Evolutionary conservation across 2,888 invertebrate genomes (phyloP), one percentile per base, ranked within the genome.

Genomic region (Aricia artaxerxes): DNA sequence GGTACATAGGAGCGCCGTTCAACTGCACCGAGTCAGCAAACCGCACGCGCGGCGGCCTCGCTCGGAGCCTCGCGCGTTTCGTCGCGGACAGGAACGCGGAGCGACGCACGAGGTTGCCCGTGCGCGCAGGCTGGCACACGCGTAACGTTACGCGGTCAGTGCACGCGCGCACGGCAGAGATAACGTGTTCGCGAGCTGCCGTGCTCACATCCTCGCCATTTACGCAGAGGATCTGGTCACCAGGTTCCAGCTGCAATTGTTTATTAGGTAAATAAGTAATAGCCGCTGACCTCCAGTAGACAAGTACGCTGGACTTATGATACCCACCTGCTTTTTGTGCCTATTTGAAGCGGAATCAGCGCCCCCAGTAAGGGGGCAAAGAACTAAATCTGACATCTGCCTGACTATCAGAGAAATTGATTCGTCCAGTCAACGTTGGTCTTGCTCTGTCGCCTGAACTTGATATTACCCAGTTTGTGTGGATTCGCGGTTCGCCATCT

Each of bases 11-110:
- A 0, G 97, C 97, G 78, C 97, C 98, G 91, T 98, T 98, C 80
- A 98, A 96, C 87, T 97, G 97, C 53, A 98, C 97, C 72, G 97
- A 97, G 88, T 98, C 98, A 0, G 98, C 98, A 87, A 98, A 98
- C 78, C 98, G 93, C 0, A 98, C 98, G 82, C 98, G 95, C 49
- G 97, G 97, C 0, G 98, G 98, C 86, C 98, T 96, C 61, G 96
- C 96, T 82, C 97, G 95, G 81, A 98, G 93, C 85, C 97, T 95
- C 5, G 98, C 98, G 81, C 98, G 96, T 90, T 98, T 98, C 16
- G 97, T 97, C 0, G 98, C 98, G 1, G 98, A 98, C 73, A 98
- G 95, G 61, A 98, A 92, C 0, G 98, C 98, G 0, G 98, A 98
- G 87, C 98, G 97, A 84, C 97, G 95, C 83, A 95, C 96, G 0